Evolutionary conservation across 1,140 invertebrate species (phyloP).

Genomic region (Hetaerina americana): DNA sequence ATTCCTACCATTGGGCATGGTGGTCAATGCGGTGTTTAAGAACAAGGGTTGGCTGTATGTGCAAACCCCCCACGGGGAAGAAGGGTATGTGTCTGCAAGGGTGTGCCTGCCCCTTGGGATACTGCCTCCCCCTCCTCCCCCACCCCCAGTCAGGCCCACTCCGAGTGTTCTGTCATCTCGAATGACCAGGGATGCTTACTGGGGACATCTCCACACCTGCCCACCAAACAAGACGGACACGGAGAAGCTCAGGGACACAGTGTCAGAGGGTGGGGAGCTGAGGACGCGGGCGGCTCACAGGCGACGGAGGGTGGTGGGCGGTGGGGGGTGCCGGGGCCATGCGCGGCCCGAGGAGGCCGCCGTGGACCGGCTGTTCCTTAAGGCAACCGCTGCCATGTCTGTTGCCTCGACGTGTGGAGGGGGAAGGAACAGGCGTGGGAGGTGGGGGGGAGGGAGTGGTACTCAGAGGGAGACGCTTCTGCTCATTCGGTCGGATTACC

Average conservation of each 20-base stretch:
- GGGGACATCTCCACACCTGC: background rate
- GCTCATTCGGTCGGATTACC: conserved; percentile 50
- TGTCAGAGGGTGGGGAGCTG: conserved; percentile 30
- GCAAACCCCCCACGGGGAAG: conserved; percentile 68
- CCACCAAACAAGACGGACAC: conserved; percentile 38
- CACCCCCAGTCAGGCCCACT: conserved; percentile 59
- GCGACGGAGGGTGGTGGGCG: conserved; percentile 5
- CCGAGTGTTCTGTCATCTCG: conserved; percentile 27
- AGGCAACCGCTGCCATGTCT: conserved; percentile 27
- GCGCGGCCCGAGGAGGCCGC: background rate
- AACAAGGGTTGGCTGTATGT: conserved; percentile 70
- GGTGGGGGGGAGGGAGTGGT: background rate
- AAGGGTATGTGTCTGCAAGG: conserved; percentile 42
- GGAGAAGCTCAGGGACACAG: conserved; percentile 38
- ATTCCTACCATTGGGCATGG: conserved; percentile 56
- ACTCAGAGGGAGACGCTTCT: conserved; percentile 38
- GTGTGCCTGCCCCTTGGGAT: conserved; percentile 62
- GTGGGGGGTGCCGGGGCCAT: conserved; percentile 26
- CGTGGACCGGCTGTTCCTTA: conserved; percentile 53
- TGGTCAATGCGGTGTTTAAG: conserved; percentile 73
- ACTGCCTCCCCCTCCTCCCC: conserved; percentile 36
- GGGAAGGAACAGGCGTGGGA: background rate
- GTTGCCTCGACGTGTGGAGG: background rate
- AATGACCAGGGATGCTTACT: background rate
- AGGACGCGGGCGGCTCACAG: conserved; percentile 3